Evolutionary conservation across 2,888 invertebrate genomes (phyloP).

Genomic region (Desoria tigrina): DNA sequence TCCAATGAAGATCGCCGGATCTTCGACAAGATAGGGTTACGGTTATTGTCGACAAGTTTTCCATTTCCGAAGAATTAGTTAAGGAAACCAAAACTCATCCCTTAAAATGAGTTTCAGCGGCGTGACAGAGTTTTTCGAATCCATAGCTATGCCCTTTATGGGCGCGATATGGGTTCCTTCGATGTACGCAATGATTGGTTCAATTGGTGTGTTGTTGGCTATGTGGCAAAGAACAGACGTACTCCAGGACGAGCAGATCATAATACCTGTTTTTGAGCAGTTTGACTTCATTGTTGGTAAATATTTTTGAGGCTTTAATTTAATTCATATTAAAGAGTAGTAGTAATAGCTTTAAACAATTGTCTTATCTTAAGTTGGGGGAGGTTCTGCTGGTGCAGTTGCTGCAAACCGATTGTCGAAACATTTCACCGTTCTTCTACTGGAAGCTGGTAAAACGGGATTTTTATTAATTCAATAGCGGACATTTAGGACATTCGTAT

Average conservation of each 20-base stretch:
- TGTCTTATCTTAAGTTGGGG: conserved; percentile 27
- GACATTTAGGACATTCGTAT: neutral
- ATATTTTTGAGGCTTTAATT: neutral
- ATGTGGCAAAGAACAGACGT: conserved; percentile 14
- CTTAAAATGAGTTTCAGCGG: conserved; percentile 4
- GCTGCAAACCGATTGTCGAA: conserved; percentile 31
- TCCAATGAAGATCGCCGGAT: no score
- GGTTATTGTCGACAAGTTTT: no score
- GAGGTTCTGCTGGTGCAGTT: conserved; percentile 30
- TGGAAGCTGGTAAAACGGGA: conserved; percentile 32
- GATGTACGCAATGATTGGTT: conserved; percentile 8
- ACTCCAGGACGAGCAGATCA: conserved; percentile 13
- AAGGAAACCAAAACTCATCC: neutral
- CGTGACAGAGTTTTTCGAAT: neutral
- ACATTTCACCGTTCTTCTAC: conserved; percentile 22
- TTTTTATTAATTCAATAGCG: neutral
- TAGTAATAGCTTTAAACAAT: neutral
- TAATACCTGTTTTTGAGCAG: neutral
- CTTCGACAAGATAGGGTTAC: no score
- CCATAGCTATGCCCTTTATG: conserved; percentile 10
- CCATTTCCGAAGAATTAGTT: no score
- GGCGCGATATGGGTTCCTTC: conserved; percentile 7
- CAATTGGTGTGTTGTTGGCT: conserved; percentile 7
- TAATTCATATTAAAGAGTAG: no score
- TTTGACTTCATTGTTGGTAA: conserved; percentile 18